Conservation (phyloP, 1,140 invertebrate species). For the Calephelis virginiensis region DNA sequence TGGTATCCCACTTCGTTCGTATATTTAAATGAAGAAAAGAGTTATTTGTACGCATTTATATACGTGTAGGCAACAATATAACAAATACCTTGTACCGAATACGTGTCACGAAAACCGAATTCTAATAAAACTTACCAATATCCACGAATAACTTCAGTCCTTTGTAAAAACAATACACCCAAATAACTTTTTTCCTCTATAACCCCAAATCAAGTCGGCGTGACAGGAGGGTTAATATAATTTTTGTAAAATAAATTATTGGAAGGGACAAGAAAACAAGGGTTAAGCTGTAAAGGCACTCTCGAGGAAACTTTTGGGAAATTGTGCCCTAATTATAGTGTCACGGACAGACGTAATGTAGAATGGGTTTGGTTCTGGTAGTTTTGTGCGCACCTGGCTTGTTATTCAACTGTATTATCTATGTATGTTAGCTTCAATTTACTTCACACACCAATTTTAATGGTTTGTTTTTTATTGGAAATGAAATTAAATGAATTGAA, state of each 20-base stretch:
- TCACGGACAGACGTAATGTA: neutral
- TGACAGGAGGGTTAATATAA: constrained; percentile 14
- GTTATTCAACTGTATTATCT: too few species aligned
- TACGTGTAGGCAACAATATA: too few species aligned
- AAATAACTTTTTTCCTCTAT: neutral
- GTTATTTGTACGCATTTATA: too few species aligned
- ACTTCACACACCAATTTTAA: too few species aligned
- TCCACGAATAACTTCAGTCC: neutral
- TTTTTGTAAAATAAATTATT: constrained; percentile 10
- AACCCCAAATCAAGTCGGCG: constrained; percentile 11
- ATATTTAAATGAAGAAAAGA: too few species aligned
- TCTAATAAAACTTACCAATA: too few species aligned
- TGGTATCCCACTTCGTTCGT: too few species aligned
- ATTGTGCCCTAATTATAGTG: constrained; percentile 12
- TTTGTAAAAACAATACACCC: neutral
- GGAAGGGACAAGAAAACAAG: constrained; percentile 9
- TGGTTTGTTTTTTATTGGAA: too few species aligned
- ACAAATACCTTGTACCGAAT: too few species aligned
- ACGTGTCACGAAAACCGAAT: too few species aligned
- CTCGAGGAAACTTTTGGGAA: constrained; percentile 9
- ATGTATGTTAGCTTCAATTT: too few species aligned
- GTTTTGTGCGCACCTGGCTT: neutral
- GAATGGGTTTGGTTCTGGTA: neutral
- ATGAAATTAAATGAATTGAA: too few species aligned
- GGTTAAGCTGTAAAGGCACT: constrained; percentile 9